Base-by-base conservation (phyloP, 2,888 invertebrate genomes). In the Melieria crassipennis region DNA sequence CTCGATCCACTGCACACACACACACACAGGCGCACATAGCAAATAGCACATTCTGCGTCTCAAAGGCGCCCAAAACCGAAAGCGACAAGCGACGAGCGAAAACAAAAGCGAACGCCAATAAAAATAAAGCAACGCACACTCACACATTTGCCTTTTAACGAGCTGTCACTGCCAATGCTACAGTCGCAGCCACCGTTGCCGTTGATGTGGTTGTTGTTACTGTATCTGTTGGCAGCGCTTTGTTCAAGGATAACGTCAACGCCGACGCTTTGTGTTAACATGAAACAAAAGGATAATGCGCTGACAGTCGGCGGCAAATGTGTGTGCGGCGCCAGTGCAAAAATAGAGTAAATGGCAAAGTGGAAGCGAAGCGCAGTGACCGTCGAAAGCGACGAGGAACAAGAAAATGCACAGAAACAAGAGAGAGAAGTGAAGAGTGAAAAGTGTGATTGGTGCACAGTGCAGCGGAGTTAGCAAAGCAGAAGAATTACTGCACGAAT, bases 251-350 rank as follows among this genome's bases (percentile, higher is more conserved):
- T 57, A 45, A 45, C 61, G 30, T 30, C 30, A 30, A 30, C 30
- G 30, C 30, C 30, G 30, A 3, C 30, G 30, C 30, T 16, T 6
- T 9, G 61, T 16, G 61, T 61, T 61, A 42, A 5, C 45, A 16
- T 43, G n/a, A 42, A 61, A 61, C 61, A 61, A 61, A 61, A 61
- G 61, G 61, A 61, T 43, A 61, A 30, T 42, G 45, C 45, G 42
- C 4, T 30, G 30, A 30, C 30, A 30, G 30, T 30, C 30, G 30
- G 30, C 30, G 30, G 30, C 30, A 30, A 2, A 30, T 1, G 30
- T 30, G 30, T 30, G 30, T 30, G 30, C 30, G 30, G 30, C 2
- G 30, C 30, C 30, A 30, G 30, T 30, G 30, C 30, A 30, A 30
- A 30, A 30, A 30, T 30, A 30, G 30, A 30, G 3, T 2, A 30